A percentile compares a stretch with the other conserved stretches of the same genome.
phyloP scores from a whole-genome alignment of 2,113 vertebrate species.

The Eulacestoma nigropectus region DNA sequence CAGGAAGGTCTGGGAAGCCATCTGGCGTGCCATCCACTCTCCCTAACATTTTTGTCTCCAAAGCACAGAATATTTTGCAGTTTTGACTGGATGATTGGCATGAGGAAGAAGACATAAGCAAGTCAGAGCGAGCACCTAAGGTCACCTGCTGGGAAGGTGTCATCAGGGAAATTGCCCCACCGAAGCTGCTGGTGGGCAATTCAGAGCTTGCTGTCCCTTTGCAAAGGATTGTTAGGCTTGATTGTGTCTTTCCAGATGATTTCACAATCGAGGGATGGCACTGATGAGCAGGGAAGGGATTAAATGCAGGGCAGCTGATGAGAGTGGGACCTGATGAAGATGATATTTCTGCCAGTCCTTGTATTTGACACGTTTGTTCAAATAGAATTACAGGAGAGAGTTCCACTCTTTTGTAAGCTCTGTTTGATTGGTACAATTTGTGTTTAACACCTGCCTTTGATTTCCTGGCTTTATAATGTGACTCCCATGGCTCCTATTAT shows the following conservation, averaged over 20 bases:
- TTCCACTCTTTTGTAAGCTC: background rate
- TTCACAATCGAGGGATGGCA: background rate
- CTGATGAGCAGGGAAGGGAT: constrained; percentile 13
- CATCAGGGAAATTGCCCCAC: background rate
- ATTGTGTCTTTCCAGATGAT: constrained; percentile 27
- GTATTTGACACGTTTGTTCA: background rate
- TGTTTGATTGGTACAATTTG: constrained; percentile 38
- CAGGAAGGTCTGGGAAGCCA: background rate
- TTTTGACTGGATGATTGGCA: background rate
- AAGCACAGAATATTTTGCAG: background rate
- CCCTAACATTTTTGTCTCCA: background rate
- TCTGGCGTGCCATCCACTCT: background rate
- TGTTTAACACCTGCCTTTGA: constrained; percentile 46
- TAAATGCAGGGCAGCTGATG: constrained; percentile 21
- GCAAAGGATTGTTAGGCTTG: background rate
- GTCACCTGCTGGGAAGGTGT: background rate
- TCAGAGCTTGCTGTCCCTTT: constrained; percentile 5
- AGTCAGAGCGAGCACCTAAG: background rate
- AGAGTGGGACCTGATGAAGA: constrained; percentile 1
- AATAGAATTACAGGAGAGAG: constrained; percentile 13
- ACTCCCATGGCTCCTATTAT: background rate
- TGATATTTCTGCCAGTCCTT: background rate
- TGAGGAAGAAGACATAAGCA: background rate
- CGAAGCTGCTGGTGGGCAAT: background rate
- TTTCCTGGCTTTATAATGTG: constrained; percentile 8